Percentiles rank a stretch among this genome's conserved stretches.
Conservation (phyloP, 1,140 invertebrate genomes). For the Melitaea cinxia region DNA sequence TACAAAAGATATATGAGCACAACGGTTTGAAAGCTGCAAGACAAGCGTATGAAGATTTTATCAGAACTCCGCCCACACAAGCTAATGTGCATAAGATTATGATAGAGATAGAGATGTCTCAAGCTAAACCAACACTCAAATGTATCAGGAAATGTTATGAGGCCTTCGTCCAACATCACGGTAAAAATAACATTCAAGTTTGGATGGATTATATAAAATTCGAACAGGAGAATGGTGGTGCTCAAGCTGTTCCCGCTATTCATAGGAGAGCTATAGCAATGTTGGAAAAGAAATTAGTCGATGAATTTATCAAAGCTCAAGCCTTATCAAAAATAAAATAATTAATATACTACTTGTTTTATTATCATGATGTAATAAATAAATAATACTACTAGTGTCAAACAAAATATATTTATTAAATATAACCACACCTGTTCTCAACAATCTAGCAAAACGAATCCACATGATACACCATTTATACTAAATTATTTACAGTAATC, state of each 20-base stretch:
- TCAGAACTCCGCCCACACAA: conserved; percentile 69
- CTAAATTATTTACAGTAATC: conserved; percentile 76
- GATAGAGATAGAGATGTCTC: conserved; percentile 66
- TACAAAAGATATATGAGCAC: conserved; percentile 68
- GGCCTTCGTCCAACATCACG: conserved; percentile 63
- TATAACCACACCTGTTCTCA: conserved; percentile 67
- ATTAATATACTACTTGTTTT: conserved; percentile 16
- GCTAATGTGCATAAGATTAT: conserved; percentile 62
- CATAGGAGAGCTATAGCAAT: conserved; percentile 67
- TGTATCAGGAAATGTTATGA: conserved; percentile 70
- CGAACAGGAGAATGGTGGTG: conserved; percentile 60
- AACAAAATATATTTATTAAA: conserved; percentile 75
- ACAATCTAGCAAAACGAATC: conserved; percentile 73
- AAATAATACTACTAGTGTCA: conserved; percentile 42
- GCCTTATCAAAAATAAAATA: conserved; percentile 57
- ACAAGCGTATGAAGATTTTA: conserved; percentile 69
- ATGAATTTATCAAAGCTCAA: conserved; percentile 70
- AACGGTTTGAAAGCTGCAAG: conserved; percentile 67
- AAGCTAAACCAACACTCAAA: conserved; percentile 59
- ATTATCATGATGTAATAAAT: conserved; percentile 23
- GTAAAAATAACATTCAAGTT: conserved; percentile 56
- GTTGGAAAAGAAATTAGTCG: conserved; percentile 68
- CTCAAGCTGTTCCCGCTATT: conserved; percentile 52
- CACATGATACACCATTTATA: conserved; percentile 75
- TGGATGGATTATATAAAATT: conserved; percentile 73